Evolutionary conservation across 2,797 vertebrate genomes (phyloP).

Genomic region (Melanogrammus aeglefinus): DNA sequence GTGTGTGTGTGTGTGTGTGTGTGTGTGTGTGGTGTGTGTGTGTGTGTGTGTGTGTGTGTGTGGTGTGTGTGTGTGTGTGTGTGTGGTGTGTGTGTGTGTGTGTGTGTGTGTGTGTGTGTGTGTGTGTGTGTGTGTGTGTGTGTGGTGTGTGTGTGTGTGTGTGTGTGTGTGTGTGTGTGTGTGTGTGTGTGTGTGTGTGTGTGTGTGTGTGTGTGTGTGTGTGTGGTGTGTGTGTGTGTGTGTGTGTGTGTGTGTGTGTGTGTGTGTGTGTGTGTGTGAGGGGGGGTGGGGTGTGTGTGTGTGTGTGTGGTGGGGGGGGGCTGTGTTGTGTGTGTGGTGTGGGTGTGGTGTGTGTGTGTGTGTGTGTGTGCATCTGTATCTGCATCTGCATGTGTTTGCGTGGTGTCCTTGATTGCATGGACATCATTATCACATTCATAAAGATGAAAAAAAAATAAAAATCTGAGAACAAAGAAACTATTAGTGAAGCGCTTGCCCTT

Average conservation of each 20-base stretch:
- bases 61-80: neutral
- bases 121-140: neutral
- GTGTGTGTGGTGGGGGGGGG: no score
- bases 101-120: neutral
- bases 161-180: no score
- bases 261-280: neutral
- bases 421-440: slow-evolving; percentile 23
- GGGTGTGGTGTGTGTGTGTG: neutral
- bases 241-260: neutral
- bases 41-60: neutral
- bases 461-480: slow-evolving; percentile 42
- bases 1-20: slow-evolving; percentile 7
- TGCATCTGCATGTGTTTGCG: neutral
- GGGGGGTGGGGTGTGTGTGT: no score
- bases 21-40: neutral
- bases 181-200: no score
- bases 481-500: slow-evolving; percentile 56
- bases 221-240: neutral
- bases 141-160: no score
- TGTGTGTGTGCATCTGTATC: neutral
- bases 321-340: neutral
- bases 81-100: slow-evolving; percentile 2
- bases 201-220: neutral
- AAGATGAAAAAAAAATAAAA: slow-evolving; percentile 47
- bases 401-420: slow-evolving; percentile 5